phyloP scores from a whole-genome alignment of 2,888 invertebrate genomes.

The Drosophila vallismaia region DNA sequence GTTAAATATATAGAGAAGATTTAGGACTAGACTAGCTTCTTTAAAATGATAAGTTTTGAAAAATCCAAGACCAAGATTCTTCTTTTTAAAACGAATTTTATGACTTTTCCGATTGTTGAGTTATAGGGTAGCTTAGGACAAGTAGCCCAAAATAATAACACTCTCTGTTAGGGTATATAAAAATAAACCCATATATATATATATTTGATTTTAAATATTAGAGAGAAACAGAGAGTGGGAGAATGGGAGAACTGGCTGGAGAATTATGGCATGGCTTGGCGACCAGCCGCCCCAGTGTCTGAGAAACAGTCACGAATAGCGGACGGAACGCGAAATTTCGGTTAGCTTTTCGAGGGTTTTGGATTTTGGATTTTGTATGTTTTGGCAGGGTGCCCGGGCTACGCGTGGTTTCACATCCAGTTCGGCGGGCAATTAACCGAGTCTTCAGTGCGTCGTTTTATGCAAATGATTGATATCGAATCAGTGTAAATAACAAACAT shows the following conservation, averaged over 20 bases:
- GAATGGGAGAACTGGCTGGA: conserved; percentile 52
- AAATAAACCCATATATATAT: background rate
- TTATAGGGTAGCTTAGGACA: no score
- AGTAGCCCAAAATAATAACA: no score
- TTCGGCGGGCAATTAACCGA: conserved; percentile 36
- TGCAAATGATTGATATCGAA: conserved; percentile 50
- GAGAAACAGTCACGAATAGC: conserved; percentile 64
- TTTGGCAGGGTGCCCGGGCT: conserved; percentile 32
- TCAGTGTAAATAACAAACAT: conserved; percentile 44
- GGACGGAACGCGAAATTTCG: conserved; percentile 39
- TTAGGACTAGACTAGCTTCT: no score
- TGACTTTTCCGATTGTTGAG: no score
- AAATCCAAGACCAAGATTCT: no score
- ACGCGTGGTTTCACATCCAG: conserved; percentile 20
- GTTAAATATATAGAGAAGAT: no score
- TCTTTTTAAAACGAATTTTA: no score
- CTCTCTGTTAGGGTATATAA: background rate
- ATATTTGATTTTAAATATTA: background rate
- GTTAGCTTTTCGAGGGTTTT: background rate
- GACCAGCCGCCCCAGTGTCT: conserved; percentile 66
- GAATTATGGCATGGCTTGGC: conserved; percentile 39
- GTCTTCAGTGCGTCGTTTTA: conserved; percentile 44
- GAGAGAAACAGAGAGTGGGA: conserved; percentile 26
- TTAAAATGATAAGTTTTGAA: no score
- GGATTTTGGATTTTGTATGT: conserved; percentile 10